Percentiles rank a stretch among this genome's conserved stretches.
Evolutionary conservation across 1,140 invertebrate genomes (phyloP).

Genomic region (Spodoptera litura): DNA sequence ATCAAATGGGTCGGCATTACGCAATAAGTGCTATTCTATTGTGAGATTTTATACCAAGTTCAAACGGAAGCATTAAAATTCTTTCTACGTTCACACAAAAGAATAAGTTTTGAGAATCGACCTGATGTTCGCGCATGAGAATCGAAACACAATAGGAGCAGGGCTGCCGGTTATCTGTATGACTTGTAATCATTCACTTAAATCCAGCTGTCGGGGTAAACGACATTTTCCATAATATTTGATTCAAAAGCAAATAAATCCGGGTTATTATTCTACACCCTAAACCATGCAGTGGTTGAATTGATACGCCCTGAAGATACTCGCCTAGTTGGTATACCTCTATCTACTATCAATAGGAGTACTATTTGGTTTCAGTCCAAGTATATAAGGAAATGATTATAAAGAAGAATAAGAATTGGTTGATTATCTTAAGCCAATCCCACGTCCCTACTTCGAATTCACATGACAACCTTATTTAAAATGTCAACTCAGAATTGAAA

Average conservation of each 20-base stretch:
- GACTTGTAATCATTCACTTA: slow-evolving; percentile 41
- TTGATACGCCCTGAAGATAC: too few species aligned
- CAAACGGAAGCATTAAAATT: slow-evolving; percentile 83
- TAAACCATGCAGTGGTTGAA: too few species aligned
- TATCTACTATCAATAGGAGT: too few species aligned
- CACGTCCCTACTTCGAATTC: slow-evolving; percentile 19
- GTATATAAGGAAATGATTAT: background rate
- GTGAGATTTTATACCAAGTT: slow-evolving; percentile 75
- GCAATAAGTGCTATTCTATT: slow-evolving; percentile 67
- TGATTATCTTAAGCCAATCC: slow-evolving; percentile 7
- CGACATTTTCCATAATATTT: slow-evolving; percentile 18
- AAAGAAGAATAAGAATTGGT: background rate
- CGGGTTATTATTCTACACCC: background rate
- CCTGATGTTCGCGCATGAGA: slow-evolving; percentile 75
- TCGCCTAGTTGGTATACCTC: too few species aligned
- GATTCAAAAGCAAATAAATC: background rate
- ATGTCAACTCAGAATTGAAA: slow-evolving; percentile 20
- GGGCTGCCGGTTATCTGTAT: slow-evolving; percentile 42
- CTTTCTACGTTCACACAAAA: slow-evolving; percentile 79
- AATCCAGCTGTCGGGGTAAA: slow-evolving; percentile 29
- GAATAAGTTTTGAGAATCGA: slow-evolving; percentile 81
- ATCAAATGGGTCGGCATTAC: slow-evolving; percentile 65
- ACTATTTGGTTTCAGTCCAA: background rate
- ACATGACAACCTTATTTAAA: slow-evolving; percentile 32
- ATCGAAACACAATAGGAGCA: slow-evolving; percentile 68